Base-by-base conservation (phyloP, 2,888 invertebrate species). In the Drosophila neutralis region DNA sequence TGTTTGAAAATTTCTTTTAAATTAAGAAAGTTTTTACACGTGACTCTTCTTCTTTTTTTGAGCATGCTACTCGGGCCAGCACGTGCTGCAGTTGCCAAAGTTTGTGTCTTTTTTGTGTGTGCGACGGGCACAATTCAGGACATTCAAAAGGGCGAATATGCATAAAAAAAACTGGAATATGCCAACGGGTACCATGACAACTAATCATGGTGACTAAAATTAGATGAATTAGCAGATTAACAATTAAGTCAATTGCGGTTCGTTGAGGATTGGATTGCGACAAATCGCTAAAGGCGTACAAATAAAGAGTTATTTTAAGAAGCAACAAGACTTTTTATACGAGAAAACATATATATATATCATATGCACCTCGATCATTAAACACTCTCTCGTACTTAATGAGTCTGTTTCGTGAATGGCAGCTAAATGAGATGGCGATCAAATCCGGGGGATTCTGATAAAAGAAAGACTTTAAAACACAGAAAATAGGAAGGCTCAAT, bases 1-100 rank as follows among this genome's bases (percentile, higher is more conserved):
- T 87, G 89, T 89, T 87, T 75, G 82, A 86, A 87, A 87, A 87
- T 89, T 87, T 87, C 86, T 89, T 87, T 87, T 89, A 87, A 87
- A 87, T 87, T 87, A 87, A 85, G 88, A 87, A 87, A 87, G 78
- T 87, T 89, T 84, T 71, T 76, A 83, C 83, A 87, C 87, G 87
- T 87, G 87, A 87, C 82, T 78, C 73, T 84, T 68, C 78, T 65
- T 40, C 21, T 33, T 45, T 58, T 51, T 24, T 4, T 29, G 38
- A 52, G 27, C 36, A 21, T 42, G 42, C 31, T 38, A 49, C 65
- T 63, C 49, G 21, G 45, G 35, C 35, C 48, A 69, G 79, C 77
- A 84, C 89, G 89, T 88, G 81, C 83, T 72, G 86, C 83, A 70
- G 58, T 74, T 69, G 76, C 45, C 27, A 64, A 79, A 79, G 59